phyloP scores from a whole-genome alignment of 2,113 vertebrate species.

The Halcyon senegalensis region DNA sequence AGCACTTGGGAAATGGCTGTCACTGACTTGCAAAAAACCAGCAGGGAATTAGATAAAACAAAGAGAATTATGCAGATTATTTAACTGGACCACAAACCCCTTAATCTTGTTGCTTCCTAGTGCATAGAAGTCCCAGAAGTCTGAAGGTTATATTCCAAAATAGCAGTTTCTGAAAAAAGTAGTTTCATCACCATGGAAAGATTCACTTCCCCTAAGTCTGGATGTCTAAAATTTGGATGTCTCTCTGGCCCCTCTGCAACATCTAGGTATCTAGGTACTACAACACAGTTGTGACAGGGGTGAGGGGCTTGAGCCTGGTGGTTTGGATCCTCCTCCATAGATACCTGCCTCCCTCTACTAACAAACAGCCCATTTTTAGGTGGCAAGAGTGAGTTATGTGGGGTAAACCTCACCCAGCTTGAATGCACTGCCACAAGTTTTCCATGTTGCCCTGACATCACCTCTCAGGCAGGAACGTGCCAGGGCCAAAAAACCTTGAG shows the following conservation, averaged over 20 bases:
- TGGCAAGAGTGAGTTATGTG: background rate
- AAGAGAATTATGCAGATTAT: background rate
- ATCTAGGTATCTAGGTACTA: background rate
- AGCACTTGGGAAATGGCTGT: conserved; percentile 5
- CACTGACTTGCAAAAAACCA: background rate
- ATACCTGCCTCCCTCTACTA: background rate
- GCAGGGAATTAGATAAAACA: background rate
- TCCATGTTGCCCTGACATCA: background rate
- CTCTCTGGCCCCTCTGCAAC: background rate
- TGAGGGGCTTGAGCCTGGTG: background rate
- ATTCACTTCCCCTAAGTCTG: background rate
- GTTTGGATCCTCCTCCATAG: background rate
- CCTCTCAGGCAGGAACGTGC: background rate
- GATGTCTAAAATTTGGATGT: fast-evolving
- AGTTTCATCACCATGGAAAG: background rate
- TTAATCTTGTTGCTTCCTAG: background rate
- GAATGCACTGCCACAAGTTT: background rate
- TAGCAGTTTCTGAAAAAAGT: background rate
- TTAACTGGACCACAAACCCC: background rate
- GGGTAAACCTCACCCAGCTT: background rate
- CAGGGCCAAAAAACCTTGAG: background rate
- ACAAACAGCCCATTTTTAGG: background rate
- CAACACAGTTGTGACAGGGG: fast-evolving
- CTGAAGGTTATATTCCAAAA: background rate
- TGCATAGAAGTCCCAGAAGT: background rate